Evolutionary conservation across 1,140 invertebrate genomes (phyloP).

Genomic region (roundworm (Caenorhabditis elegans)): DNA sequence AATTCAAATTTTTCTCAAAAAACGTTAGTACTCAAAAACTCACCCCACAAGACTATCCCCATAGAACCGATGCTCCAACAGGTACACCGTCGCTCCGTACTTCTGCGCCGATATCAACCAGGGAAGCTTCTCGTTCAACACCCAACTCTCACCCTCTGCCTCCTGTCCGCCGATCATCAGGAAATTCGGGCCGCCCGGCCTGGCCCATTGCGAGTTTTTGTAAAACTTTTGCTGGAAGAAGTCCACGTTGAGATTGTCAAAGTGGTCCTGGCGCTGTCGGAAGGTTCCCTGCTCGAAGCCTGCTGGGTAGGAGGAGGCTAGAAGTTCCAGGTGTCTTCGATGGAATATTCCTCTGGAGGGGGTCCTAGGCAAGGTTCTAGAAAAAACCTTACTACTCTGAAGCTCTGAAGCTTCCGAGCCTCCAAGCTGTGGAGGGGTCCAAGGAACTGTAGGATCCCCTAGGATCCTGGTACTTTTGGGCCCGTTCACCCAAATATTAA

Average conservation of each 20-base stretch:
- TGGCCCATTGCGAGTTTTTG: conserved; percentile 22
- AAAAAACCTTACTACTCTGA: background rate
- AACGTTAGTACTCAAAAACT: no score
- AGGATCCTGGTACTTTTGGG: background rate
- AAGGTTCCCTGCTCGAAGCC: background rate
- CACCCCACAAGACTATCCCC: background rate
- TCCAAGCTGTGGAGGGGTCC: background rate
- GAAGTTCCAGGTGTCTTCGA: no score
- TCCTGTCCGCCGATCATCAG: conserved; percentile 43
- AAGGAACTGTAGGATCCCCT: no score
- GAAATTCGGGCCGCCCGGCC: conserved; percentile 41
- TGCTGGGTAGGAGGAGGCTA: background rate
- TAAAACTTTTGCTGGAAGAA: conserved; percentile 2
- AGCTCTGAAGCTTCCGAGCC: background rate
- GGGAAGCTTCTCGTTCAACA: background rate
- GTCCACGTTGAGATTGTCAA: background rate
- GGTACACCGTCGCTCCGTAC: background rate
- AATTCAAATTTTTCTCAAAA: no score
- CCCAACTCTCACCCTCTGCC: background rate
- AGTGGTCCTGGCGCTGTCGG: background rate
- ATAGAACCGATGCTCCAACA: conserved; percentile 26
- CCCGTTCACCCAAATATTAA: background rate
- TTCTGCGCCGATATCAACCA: background rate
- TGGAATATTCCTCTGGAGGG: background rate
- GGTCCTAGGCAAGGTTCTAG: background rate